phyloP scores from a whole-genome alignment of 2,888 invertebrate species.

The Cosmia pyralina region DNA sequence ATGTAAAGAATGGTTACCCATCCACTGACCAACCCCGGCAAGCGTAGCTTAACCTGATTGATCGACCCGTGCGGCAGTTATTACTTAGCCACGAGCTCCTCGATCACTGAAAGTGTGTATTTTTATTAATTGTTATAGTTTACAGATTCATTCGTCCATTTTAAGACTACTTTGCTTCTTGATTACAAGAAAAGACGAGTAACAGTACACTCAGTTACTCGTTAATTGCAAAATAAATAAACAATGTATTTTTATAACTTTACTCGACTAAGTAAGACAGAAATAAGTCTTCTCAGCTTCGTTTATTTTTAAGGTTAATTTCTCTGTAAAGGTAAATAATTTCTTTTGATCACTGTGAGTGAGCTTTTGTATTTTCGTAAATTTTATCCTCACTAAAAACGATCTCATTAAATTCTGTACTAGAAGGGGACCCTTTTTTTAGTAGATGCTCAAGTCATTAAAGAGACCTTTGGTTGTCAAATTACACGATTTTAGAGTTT shows the following conservation, averaged over 20 bases:
- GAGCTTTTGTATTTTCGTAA: too few relatives aligned
- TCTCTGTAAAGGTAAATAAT: background rate
- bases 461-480: background rate
- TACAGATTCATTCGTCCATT: background rate
- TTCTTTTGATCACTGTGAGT: too few relatives aligned
- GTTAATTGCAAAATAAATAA: slow-evolving; percentile 28
- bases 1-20: too few relatives aligned
- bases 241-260: background rate
- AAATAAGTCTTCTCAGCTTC: background rate
- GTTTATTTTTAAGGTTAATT: background rate
- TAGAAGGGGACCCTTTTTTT: background rate
- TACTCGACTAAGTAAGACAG: background rate
- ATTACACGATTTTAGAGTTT: background rate
- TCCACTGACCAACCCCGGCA: too few relatives aligned
- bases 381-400: too few relatives aligned
- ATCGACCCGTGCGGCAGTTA: too few relatives aligned
- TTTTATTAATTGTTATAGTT: background rate
- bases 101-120: too few relatives aligned
- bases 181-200: background rate
- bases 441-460: background rate
- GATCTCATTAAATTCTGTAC: too few relatives aligned
- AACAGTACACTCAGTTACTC: slow-evolving; percentile 2
- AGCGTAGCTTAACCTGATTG: too few relatives aligned
- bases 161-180: background rate
- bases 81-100: too few relatives aligned